Conservation (phyloP, 1,140 invertebrate species). For the Eriosoma lanigerum region DNA sequence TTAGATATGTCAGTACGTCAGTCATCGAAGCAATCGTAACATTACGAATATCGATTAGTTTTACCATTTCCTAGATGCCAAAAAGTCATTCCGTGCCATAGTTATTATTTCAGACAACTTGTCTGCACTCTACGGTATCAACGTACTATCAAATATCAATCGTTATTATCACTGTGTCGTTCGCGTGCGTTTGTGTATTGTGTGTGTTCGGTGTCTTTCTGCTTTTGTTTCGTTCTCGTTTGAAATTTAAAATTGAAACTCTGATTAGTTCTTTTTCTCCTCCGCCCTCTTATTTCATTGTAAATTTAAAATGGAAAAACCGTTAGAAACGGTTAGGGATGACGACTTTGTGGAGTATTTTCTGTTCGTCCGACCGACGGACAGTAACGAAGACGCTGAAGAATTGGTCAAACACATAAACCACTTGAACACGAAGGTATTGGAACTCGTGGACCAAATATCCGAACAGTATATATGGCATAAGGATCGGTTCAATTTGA, state of each 20-base stretch:
- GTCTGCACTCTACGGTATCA: too few relatives aligned
- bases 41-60: too few relatives aligned
- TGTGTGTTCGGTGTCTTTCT: too few relatives aligned
- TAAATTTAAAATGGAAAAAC: conserved; percentile 54
- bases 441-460: background rate
- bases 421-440: conserved; percentile 15
- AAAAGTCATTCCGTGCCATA: too few relatives aligned
- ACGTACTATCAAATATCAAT: too few relatives aligned
- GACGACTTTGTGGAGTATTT: conserved; percentile 73
- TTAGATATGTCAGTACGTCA: too few relatives aligned
- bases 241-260: background rate
- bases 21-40: too few relatives aligned
- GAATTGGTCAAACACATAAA: conserved; percentile 19
- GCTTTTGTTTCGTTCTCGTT: background rate
- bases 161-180: too few relatives aligned
- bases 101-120: too few relatives aligned
- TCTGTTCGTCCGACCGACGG: conserved; percentile 63
- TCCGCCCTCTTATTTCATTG: too few relatives aligned
- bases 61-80: too few relatives aligned
- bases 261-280: background rate
- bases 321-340: conserved; percentile 62
- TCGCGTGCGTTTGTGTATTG: too few relatives aligned
- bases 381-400: background rate
- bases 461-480: conserved; percentile 68
- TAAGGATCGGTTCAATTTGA: conserved; percentile 66